Base-by-base conservation (phyloP, 1,140 invertebrate species). In the Orchestia grillus region DNA sequence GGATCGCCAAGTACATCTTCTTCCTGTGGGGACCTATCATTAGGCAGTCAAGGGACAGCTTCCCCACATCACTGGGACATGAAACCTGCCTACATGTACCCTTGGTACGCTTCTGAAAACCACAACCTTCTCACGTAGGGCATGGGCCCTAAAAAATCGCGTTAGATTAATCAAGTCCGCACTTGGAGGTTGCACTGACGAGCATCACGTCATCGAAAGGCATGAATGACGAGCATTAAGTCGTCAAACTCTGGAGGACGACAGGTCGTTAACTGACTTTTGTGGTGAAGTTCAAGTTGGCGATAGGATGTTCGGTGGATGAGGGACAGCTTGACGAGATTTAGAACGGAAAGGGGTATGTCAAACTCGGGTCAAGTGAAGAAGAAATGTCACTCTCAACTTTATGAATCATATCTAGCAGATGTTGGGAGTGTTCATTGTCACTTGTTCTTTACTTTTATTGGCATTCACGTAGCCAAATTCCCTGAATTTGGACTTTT, bases 61-160 rank as follows among this genome's bases (percentile, higher is more conserved):
- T 96, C 95, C 97, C 98, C 97, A 98, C 98, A 95, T 96, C 97
- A 96, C 96, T 98, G 98, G 97, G 98, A 98, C 97, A 98, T 98
- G 98, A 98, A 98, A 97, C 98, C 96, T 97, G 98, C 98, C 96
- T 98, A 98, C 97, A 98, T 98, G 97, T 98, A 98, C 97, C 98
- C 98, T 96, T 98, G 98, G 98, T 98, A 98, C 97, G 98, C 98
- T 97, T 97, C 98, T 96, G 98, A 98, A 8, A 96, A 87, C 96
- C 98, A 98, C 97, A 98, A 98, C 97, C 97, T 98, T 96, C 97
- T 98, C 97, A 98, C 98, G 98, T 98, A 97, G 98, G 95, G 95
- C 47, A 41, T 88, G 19, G 92, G 45, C 23, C 41, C 11, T 36
- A 28, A 90, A 90, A 90, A 23, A 42, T 42, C 88, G 88, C 28